phyloP scores from a whole-genome alignment of 2,113 vertebrate genomes.

The Eulemur macaco region DNA sequence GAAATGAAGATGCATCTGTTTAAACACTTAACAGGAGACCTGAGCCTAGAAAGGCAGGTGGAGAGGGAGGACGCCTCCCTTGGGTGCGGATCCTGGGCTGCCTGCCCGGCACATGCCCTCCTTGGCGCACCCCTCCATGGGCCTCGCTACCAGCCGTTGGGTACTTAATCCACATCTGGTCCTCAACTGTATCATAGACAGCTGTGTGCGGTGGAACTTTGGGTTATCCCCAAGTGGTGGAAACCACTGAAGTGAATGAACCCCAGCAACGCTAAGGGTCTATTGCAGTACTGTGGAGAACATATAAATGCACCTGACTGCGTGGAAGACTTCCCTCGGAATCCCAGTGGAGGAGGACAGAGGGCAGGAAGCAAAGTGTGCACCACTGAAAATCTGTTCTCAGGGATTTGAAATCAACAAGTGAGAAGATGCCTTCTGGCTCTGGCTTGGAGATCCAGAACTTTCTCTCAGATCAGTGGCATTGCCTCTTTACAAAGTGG shows the following conservation, averaged over 20 bases:
- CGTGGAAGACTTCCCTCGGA: not conserved
- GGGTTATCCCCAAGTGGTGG: not conserved
- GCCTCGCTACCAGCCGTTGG: not conserved
- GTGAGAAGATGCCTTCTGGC: not conserved
- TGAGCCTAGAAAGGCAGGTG: not conserved
- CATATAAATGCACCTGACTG: not conserved
- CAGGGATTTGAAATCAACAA: not conserved
- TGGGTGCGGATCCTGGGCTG: not conserved
- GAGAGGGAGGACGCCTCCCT: not conserved
- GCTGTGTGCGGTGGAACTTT: not conserved
- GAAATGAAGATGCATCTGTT: not conserved
- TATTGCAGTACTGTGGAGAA: not conserved
- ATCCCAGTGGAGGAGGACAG: not conserved
- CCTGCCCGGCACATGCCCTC: too few species aligned
- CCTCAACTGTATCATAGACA: not conserved
- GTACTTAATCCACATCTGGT: not conserved
- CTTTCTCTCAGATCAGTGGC: not conserved
- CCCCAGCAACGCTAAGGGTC: not conserved
- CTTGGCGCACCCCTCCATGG: not conserved
- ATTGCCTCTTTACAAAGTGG: not conserved
- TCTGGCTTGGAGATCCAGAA: not conserved
- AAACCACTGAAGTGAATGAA: not conserved
- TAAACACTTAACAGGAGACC: not conserved
- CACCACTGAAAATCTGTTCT: not conserved
- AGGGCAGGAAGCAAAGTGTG: not conserved